Evolutionary conservation across 2,113 vertebrate species (phyloP).

Genomic region (Pituophis catenifer): DNA sequence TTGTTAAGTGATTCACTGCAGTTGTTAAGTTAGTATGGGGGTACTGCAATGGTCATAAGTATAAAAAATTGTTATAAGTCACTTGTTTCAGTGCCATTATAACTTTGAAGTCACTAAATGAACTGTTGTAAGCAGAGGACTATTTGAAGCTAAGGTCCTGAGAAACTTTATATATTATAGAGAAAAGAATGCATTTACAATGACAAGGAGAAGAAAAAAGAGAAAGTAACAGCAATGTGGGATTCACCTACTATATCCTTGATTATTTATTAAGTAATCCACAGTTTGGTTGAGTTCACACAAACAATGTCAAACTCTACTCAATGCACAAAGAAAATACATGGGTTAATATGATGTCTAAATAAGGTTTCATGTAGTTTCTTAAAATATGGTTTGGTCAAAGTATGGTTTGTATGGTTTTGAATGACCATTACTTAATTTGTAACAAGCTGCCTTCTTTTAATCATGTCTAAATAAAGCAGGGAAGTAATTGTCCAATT

Average conservation of each 20-base stretch:
- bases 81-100: neutral
- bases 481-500: neutral
- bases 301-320: neutral
- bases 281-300: neutral
- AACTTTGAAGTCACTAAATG: neutral
- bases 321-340: neutral
- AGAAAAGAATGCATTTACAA: neutral
- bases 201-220: neutral
- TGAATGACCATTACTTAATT: neutral
- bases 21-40: too few relatives aligned
- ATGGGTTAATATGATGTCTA: neutral
- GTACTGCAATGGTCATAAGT: neutral
- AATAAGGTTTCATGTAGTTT: neutral
- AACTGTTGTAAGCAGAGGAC: neutral
- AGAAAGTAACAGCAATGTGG: neutral
- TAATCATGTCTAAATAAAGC: neutral
- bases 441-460: neutral
- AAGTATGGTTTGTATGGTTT: neutral
- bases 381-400: neutral
- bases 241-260: neutral
- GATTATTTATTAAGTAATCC: neutral
- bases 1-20: neutral
- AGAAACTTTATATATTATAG: neutral
- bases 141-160: neutral
- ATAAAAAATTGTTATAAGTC: neutral